A percentile compares a stretch with the other conserved stretches of the same genome.
phyloP scores from a whole-genome alignment of 1,140 invertebrate species.

The Metaphire vulgaris region DNA sequence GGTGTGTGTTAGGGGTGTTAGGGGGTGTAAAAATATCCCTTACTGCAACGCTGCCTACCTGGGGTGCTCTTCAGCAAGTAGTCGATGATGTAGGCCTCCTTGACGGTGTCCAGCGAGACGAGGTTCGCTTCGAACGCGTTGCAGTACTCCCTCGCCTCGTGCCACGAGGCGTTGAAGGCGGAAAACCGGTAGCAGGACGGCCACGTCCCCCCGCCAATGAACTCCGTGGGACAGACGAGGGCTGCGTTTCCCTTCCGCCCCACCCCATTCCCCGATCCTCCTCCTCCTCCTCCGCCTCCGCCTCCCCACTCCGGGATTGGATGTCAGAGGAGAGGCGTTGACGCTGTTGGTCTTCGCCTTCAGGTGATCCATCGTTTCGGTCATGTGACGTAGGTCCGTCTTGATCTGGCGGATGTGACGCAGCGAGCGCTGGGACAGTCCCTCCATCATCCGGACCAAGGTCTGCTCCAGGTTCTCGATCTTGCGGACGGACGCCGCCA shows the following conservation, averaged over 20 bases:
- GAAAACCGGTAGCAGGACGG: constrained; percentile 39
- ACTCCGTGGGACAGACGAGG: constrained; percentile 35
- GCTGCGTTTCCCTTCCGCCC: neutral
- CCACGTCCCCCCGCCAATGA: constrained; percentile 33
- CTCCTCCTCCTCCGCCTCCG: no score
- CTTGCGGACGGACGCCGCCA: neutral
- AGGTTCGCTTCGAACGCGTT: constrained; percentile 36
- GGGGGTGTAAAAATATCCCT: no score
- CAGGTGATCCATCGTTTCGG: neutral
- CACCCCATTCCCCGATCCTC: neutral
- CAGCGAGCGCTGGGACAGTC: constrained; percentile 32
- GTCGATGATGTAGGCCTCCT: constrained; percentile 38
- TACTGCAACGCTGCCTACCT: no score
- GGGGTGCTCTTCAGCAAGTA: constrained; percentile 21
- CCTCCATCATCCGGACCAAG: constrained; percentile 28
- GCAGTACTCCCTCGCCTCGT: constrained; percentile 39
- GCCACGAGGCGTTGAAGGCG: constrained; percentile 39
- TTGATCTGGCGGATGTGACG: constrained; percentile 35
- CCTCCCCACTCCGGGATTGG: neutral
- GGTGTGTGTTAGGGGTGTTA: no score
- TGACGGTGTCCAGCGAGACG: constrained; percentile 34
- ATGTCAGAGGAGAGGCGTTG: neutral
- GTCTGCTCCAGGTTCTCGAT: constrained; percentile 16
- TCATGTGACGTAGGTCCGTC: constrained; percentile 10
- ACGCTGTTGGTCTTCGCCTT: neutral